These are phyloP conservation scores for Paguma larvata DNA, from an alignment of 2,797 vertebrate genomes.

Conservation along the genomic window DNA sequence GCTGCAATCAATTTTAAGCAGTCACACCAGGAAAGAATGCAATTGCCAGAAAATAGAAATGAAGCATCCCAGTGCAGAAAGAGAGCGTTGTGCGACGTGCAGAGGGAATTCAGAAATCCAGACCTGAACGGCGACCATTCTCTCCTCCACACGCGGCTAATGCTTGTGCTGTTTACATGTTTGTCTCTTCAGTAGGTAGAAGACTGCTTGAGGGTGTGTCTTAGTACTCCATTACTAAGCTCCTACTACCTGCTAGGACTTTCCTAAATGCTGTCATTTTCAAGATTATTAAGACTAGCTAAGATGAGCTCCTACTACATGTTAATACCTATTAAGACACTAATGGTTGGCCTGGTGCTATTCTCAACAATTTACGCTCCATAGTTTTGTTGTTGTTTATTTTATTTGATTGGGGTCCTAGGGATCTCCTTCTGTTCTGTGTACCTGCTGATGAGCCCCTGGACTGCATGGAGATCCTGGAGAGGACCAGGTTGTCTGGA, in stretches of 20 bases:
- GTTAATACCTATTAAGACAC: background rate
- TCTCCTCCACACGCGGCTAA: background rate
- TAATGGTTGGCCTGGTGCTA: background rate
- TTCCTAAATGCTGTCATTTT: background rate
- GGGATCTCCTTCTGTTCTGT: background rate
- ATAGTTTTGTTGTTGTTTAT: background rate
- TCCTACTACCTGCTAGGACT: background rate
- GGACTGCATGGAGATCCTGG: background rate
- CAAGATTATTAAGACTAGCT: background rate
- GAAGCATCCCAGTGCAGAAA: background rate
- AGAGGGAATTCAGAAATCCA: background rate
- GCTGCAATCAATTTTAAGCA: background rate
- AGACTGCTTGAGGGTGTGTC: background rate
- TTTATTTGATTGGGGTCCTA: background rate
- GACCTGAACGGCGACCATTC: background rate
- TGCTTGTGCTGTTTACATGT: background rate
- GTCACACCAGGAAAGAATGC: background rate
- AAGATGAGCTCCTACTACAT: background rate
- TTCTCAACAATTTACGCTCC: background rate
- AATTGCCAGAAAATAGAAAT: constrained; percentile 24
- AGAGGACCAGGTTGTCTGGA: background rate
- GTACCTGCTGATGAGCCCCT: background rate
- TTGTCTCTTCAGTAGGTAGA: background rate
- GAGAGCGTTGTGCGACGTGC: background rate
- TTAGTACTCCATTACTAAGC: background rate